Evolutionary conservation across 2,888 invertebrate genomes (phyloP), one percentile per base, ranked within the genome.

Genomic region (Luperina testacea): DNA sequence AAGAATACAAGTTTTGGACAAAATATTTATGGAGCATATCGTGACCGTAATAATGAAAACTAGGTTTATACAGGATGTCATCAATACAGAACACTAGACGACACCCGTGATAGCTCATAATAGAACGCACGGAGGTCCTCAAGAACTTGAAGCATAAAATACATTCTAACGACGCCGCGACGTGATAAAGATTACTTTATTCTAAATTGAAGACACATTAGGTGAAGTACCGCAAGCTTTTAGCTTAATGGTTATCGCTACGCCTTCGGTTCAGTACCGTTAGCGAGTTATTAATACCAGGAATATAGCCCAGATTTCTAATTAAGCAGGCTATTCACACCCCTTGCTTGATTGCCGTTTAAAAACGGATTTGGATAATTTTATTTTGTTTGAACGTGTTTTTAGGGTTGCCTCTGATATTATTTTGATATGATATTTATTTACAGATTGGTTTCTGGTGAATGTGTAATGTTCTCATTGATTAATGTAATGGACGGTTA

Each of bases 141-240:
- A 73, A 77, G 70, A 83, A 81, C 63, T 85, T 42, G 69, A 77
- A 77, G 61, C 78, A 76, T 86, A 82, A 84, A 86, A 82, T 84
- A 81, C 75, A 74, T 77, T 78, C 69, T 77, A 85, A 88, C 78
- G 81, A 38, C 38, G 38, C 38, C 38, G 38, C 38, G 38, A 90
- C 77, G 82, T 89, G 86, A 90, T 90, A 90, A 90, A 90, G 89
- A 91, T 91, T 89, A 91, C 88, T 89, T 87, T 85, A 87, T 89
- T 89, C 86, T 86, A 90, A 92, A 93, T 92, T 92, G 89, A 88
- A 89, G 91, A 89, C 88, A 89, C 91, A 92, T 90, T 92, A 92
- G 85, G 81, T 79, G 80, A 88, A 89, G 88, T 85, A 90, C 92
- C 90, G 75, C 90, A 90, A 82, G 92, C 91, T 93, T 93, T 93